Percentiles rank a stretch among this genome's conserved stretches.
These are phyloP conservation scores for Eptatretus burgeri DNA, from an alignment of 2,113 vertebrate species.

Conservation along the genomic window DNA sequence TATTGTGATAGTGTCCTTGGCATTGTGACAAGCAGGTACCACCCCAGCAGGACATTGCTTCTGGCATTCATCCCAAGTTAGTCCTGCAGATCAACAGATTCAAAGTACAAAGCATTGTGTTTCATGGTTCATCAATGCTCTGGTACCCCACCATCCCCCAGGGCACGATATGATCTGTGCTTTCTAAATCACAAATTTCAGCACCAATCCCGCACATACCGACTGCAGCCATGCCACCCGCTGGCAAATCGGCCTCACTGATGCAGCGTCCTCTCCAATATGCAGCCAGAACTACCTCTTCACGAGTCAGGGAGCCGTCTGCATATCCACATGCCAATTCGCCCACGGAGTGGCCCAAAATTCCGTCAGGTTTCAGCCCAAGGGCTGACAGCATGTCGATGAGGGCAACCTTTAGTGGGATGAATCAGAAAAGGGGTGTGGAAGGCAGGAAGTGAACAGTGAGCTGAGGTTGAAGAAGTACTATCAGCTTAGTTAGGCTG, in stretches of 20 bases:
- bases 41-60: constrained; percentile 39
- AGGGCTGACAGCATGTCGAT: constrained; percentile 45
- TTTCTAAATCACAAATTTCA: neutral
- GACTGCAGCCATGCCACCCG: constrained; percentile 72
- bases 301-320: constrained; percentile 43
- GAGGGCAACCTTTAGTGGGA: constrained; percentile 35
- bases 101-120: too few species aligned
- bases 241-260: constrained; percentile 42
- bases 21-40: constrained; percentile 78
- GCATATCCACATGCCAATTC: constrained; percentile 84
- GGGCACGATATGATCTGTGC: too few species aligned
- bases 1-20: constrained; percentile 63
- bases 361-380: constrained; percentile 52
- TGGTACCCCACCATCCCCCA: too few species aligned
- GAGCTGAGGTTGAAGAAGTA: too few species aligned
- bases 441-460: too few species aligned
- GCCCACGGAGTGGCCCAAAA: constrained; percentile 68
- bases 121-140: too few species aligned
- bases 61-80: constrained; percentile 69
- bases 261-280: constrained; percentile 78
- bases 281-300: constrained; percentile 42
- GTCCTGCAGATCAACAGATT: constrained; percentile 19
- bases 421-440: too few species aligned
- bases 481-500: too few species aligned
- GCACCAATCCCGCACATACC: constrained; percentile 23